Evolutionary conservation across 2,888 invertebrate genomes (phyloP), one percentile per base, ranked within the genome.

Genomic region (Xestia rhomboidea): DNA sequence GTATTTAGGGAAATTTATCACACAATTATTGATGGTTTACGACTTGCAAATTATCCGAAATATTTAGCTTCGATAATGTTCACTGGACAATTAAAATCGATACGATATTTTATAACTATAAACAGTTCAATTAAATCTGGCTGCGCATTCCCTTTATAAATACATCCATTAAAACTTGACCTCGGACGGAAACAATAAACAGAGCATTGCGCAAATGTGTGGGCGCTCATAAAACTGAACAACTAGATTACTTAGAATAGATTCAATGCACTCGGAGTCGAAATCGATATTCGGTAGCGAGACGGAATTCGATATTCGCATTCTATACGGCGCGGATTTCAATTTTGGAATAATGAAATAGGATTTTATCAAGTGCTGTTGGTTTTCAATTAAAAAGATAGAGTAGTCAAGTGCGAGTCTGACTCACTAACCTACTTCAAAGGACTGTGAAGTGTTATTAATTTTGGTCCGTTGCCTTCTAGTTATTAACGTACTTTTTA

Each of bases 171-270:
- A 79, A 79, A 86, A 72, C 67, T 73, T 78, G 83, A 73, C 85
- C 85, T 85, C 76, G 84, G 49, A 21, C 18, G 70, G 60, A 68
- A 83, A 79, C 76, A 83, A 85, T 78, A 85, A 85, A 83, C 85
- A 77, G 69, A 76, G 72, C 46, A 64, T 54, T 64, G 54, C 64
- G 81, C 72, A 76, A 77, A 83, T 81, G 73, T 76, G 83, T 74
- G 74, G 63, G 79, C 68, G 73, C 60, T 71, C 77, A 77, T 87
- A 84, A 87, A 87, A 84, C 34, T 74, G 74, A 76, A 81, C 85
- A 79, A 73, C 74, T 80, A 76, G 62, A 80, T 87, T 79, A 79
- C 79, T 81, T 77, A 73, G 74, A 85, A 85, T 83, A 83, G 85
- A 83, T 69, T 69, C 69, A 54, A 38, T 82, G 77, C 83, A 81